Evolutionary conservation across 1,140 invertebrate species (phyloP), one percentile per base, ranked within the genome.

Genomic region (Pomacea maculata): DNA sequence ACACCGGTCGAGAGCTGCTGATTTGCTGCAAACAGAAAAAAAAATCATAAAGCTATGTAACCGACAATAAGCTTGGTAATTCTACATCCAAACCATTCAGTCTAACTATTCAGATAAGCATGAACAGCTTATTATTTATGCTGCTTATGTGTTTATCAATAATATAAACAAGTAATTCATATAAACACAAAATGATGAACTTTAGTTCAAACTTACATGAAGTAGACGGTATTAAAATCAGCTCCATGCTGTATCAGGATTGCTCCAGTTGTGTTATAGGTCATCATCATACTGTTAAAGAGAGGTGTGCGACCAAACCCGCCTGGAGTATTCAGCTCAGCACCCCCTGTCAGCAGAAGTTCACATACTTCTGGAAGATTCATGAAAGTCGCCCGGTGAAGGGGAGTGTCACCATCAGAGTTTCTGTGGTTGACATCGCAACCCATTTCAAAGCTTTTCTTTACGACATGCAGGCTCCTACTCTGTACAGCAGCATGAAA

Each of bases 1-100:
- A 17, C 85, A 82, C 85, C 85, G 85, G 78, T 86, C 85, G 73
- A 86, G 34, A 6, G 85, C 79, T 15, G 82, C 73, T 14, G 85
- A 83, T 11, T 75, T 73, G 45, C 85, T 86, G 67, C 63, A 83
- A 75, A 63, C 14, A 73, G 25, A 61, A 1, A 6, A 61, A 14
- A 45, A 14, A 52, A 54, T 45, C 21, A 65, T n/a, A 21, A 11
- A 25, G 8, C 61, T n/a, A n/a, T 76, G 11, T 57, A 55, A 17
- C 65, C 54, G 54, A 52, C 9, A 34, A 14, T n/a, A 55, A 8
- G 21, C 75, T 19, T 19, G 9, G 15, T 21, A 34, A 17, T 52
- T 45, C 25, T 45, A 61, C 15, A 61, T 17, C 15, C 4, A 61
- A 61, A 17, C 57, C 57, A 61, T 61, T 61, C 14, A 57, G 14